A percentile compares a stretch with the other conserved stretches of the same genome.
These are phyloP conservation scores for Drosophila neocordata DNA, from an alignment of 1,140 invertebrate genomes.

Conservation along the genomic window DNA sequence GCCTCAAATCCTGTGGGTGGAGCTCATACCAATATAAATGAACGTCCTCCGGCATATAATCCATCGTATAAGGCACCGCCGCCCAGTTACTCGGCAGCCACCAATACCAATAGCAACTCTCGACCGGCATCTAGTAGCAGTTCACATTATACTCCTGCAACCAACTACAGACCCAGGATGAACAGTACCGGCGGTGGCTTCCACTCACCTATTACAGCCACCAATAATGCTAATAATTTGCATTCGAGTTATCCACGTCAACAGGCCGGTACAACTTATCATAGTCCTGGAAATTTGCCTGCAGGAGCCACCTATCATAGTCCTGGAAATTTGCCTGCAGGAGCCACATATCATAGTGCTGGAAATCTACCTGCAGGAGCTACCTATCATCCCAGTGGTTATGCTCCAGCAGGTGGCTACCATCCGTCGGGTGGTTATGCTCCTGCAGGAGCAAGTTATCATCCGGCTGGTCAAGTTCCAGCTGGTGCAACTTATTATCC, in stretches of 20 bases:
- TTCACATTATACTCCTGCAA: slow-evolving; percentile 44
- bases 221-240: slow-evolving; percentile 62
- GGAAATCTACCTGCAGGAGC: no score
- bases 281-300: slow-evolving; percentile 55
- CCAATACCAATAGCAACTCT: slow-evolving; percentile 42
- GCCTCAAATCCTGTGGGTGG: slow-evolving; percentile 63
- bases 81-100: slow-evolving; percentile 56
- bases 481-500: slow-evolving; percentile 62
- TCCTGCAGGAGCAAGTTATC: slow-evolving; percentile 56
- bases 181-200: slow-evolving; percentile 57
- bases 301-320: slow-evolving; percentile 69
- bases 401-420: slow-evolving; percentile 53
- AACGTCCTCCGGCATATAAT: slow-evolving; percentile 73
- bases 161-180: slow-evolving; percentile 51
- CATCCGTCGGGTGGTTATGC: slow-evolving; percentile 49
- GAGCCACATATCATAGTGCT: slow-evolving; percentile 47
- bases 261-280: slow-evolving; percentile 57
- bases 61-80: slow-evolving; percentile 58
- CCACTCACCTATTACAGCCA: slow-evolving; percentile 63
- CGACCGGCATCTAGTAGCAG: slow-evolving; percentile 20
- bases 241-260: slow-evolving; percentile 73
- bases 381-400: slow-evolving; percentile 41
- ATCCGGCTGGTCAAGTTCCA: slow-evolving; percentile 51
- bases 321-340: slow-evolving; percentile 29
- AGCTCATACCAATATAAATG: slow-evolving; percentile 70